phyloP scores from a whole-genome alignment of 2,113 vertebrate species.

The Crotalus tigris region DNA sequence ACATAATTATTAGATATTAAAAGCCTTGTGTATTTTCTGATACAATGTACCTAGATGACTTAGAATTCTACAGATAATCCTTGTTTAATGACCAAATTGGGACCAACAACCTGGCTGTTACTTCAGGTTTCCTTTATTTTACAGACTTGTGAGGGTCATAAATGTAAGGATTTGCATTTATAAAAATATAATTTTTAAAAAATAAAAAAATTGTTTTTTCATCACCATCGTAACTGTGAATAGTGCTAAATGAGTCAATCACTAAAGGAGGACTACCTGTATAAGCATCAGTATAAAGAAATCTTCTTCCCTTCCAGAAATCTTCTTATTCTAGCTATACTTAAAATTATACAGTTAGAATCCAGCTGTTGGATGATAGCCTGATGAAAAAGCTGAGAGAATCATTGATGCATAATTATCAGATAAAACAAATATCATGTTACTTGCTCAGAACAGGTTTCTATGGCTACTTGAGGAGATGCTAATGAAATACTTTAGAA shows the following conservation, averaged over 20 bases:
- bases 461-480: constrained; percentile 12
- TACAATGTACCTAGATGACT: background rate
- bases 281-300: background rate
- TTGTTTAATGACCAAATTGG: background rate
- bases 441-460: background rate
- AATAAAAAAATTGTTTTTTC: background rate
- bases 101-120: background rate
- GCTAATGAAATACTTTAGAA: constrained; percentile 23
- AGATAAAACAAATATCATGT: background rate
- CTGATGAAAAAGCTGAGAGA: background rate
- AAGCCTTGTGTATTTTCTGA: background rate
- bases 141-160: background rate
- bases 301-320: background rate
- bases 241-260: background rate
- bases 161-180: background rate
- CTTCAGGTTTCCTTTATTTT: background rate
- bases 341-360: background rate
- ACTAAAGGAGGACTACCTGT: background rate
- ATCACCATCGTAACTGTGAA: background rate
- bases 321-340: background rate
- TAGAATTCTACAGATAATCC: background rate
- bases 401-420: background rate
- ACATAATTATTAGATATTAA: background rate
- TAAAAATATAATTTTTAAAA: background rate
- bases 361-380: background rate